Conservation (phyloP, 2,797 vertebrate species). For the Squalus acanthias region DNA sequence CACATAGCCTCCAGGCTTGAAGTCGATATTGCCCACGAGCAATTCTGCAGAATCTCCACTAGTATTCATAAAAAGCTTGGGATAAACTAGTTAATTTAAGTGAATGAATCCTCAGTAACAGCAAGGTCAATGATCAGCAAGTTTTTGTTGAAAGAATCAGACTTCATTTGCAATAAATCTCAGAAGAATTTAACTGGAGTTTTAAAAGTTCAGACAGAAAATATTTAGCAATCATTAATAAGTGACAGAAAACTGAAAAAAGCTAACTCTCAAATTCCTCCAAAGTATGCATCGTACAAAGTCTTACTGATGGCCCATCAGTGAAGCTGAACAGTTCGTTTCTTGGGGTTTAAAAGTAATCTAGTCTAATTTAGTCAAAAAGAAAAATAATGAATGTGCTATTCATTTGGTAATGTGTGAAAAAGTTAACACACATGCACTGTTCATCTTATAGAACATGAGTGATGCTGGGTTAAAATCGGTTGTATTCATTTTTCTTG, state of each 20-base stretch:
- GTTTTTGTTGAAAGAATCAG: background rate
- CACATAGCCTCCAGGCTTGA: background rate
- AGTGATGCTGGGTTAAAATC: background rate
- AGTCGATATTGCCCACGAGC: background rate
- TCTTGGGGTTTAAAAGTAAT: background rate
- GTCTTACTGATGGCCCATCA: background rate
- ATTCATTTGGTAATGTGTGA: background rate
- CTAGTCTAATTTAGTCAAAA: background rate
- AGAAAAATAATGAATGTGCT: background rate
- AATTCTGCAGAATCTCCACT: background rate
- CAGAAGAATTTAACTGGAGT: background rate
- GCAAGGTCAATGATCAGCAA: background rate
- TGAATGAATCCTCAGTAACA: background rate
- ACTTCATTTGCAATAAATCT: background rate
- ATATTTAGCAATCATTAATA: constrained; percentile 3
- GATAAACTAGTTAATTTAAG: background rate
- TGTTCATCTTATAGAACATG: background rate
- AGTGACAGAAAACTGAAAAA: background rate
- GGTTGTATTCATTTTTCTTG: constrained; percentile 10
- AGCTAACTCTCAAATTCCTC: too few relatives aligned
- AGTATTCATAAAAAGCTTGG: background rate
- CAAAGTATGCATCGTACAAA: background rate
- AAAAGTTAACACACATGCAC: background rate
- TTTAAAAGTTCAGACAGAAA: background rate
- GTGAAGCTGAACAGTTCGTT: background rate